phyloP scores from a whole-genome alignment of 2,888 invertebrate species.

The Geophilus truncorum region DNA sequence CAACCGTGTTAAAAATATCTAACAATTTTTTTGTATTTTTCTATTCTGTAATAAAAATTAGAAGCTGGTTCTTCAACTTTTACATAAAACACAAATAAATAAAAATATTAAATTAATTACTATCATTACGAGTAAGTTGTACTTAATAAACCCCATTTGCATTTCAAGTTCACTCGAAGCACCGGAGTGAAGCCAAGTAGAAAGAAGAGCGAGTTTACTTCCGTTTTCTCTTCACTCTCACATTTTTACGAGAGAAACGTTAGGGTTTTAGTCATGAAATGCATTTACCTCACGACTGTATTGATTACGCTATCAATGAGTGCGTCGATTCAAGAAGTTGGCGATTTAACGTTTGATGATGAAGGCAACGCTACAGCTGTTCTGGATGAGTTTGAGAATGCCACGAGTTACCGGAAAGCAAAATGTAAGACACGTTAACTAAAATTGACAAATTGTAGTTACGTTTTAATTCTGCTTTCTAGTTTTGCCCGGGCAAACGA shows the following conservation, averaged over 20 bases:
- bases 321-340: background rate
- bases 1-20: background rate
- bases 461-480: background rate
- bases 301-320: background rate
- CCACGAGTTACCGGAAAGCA: background rate
- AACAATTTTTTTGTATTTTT: background rate
- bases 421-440: background rate
- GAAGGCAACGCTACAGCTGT: background rate
- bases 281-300: background rate
- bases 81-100: background rate
- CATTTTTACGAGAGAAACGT: background rate
- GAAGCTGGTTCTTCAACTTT: background rate
- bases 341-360: background rate
- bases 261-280: background rate
- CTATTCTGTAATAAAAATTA: background rate
- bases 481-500: background rate
- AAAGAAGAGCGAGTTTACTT: background rate
- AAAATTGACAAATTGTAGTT: background rate
- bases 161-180: slow-evolving; percentile 11
- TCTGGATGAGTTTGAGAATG: background rate
- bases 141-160: background rate
- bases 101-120: background rate
- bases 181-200: background rate
- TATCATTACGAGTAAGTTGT: background rate
- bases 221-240: background rate